These are phyloP conservation scores for Danio albolineatus DNA, from an alignment of 2,797 vertebrate genomes.

Conservation along the genomic window DNA sequence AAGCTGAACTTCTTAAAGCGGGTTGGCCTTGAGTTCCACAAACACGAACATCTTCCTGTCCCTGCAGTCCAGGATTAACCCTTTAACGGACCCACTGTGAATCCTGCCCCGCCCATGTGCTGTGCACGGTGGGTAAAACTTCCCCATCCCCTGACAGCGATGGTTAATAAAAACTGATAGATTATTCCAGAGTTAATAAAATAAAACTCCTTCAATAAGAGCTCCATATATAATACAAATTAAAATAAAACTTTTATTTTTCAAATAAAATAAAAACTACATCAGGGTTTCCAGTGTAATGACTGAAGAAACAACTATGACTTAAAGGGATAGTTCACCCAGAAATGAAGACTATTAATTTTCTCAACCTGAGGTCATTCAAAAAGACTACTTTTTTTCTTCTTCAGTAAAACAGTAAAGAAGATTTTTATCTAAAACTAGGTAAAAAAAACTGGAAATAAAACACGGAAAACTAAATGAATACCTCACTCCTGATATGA, in stretches of 20 bases:
- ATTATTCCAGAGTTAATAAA: neutral
- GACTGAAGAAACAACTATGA: neutral
- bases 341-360: too few species aligned
- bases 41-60: constrained; percentile 48
- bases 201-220: too few species aligned
- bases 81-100: constrained; percentile 8
- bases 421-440: too few species aligned
- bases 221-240: neutral
- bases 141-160: neutral
- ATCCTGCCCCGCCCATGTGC: constrained; percentile 30
- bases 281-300: neutral
- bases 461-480: too few species aligned
- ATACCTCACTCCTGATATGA: too few species aligned
- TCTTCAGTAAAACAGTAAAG: too few species aligned
- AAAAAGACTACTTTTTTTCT: too few species aligned
- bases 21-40: constrained; percentile 10
- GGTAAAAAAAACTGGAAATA: too few species aligned
- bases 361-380: too few species aligned
- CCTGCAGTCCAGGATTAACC: constrained; percentile 44
- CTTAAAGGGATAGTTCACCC: neutral
- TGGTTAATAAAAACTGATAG: neutral
- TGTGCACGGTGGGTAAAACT: neutral
- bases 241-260: neutral
- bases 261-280: neutral
- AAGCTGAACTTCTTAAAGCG: neutral